Conservation (phyloP, 2,797 vertebrate genomes). For the Sebastes oblongus region DNA sequence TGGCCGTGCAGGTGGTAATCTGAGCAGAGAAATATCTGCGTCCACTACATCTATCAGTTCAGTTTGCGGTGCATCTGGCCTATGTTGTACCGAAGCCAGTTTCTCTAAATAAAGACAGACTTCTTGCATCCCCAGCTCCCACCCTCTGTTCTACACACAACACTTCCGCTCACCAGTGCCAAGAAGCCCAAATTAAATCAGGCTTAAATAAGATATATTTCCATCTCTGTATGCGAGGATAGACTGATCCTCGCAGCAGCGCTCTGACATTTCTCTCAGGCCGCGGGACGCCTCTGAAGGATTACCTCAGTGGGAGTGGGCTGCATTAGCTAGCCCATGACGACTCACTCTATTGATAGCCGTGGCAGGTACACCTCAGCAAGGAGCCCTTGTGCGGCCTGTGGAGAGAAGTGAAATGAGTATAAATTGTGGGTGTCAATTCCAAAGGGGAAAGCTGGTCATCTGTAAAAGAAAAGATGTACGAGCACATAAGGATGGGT, state of each 20-base stretch:
- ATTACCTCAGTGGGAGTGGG: conserved; percentile 74
- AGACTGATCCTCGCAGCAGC: conserved; percentile 68
- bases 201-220: conserved; percentile 79
- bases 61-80: conserved; percentile 68
- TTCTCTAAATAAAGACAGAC: conserved; percentile 70
- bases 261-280: conserved; percentile 77
- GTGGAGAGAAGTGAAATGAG: conserved; percentile 80
- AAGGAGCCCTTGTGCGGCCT: conserved; percentile 65
- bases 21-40: conserved; percentile 67
- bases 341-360: conserved; percentile 77
- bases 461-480: conserved; percentile 85
- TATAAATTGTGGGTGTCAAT: conserved; percentile 87
- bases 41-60: conserved; percentile 73
- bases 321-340: conserved; percentile 72
- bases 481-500: conserved; percentile 80
- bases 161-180: conserved; percentile 52
- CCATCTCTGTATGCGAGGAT: conserved; percentile 62
- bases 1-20: conserved; percentile 65
- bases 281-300: conserved; percentile 71
- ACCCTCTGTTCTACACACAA: conserved; percentile 61
- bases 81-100: conserved; percentile 60
- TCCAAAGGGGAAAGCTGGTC: conserved; percentile 80
- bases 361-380: conserved; percentile 75
- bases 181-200: conserved; percentile 75
- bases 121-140: conserved; percentile 55